Evolutionary conservation across 2,113 vertebrate species (phyloP).

Genomic region (Vulpes lagopus): DNA sequence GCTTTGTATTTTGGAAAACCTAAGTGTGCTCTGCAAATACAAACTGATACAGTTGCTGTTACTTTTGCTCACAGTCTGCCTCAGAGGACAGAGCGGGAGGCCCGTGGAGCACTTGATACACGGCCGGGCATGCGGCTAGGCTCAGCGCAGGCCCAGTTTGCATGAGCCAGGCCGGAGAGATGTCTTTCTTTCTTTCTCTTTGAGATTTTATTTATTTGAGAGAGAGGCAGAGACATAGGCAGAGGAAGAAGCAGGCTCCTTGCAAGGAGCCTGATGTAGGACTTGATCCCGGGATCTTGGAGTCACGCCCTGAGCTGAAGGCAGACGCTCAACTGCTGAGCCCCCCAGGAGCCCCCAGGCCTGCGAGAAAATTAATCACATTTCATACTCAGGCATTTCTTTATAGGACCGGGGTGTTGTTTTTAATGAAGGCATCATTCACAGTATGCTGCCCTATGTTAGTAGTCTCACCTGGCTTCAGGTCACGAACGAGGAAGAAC

Average conservation of each 20-base stretch:
- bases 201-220: too few species aligned
- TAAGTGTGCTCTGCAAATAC: neutral
- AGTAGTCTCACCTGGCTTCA: neutral
- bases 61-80: neutral
- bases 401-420: neutral
- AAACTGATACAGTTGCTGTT: neutral
- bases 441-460: neutral
- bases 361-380: neutral
- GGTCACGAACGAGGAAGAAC: neutral
- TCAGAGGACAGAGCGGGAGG: neutral
- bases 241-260: too few species aligned
- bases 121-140: neutral
- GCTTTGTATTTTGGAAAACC: neutral
- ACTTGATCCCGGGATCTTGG: too few species aligned
- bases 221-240: too few species aligned
- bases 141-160: neutral
- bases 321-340: too few species aligned
- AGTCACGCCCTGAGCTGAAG: too few species aligned
- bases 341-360: too few species aligned
- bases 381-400: neutral
- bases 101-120: accelerated
- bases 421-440: neutral
- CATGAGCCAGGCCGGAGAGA: neutral
- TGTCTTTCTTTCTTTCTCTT: too few species aligned
- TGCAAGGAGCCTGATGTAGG: too few species aligned